Conservation (phyloP, 2,113 vertebrate species). For the Zosterops borbonicus region DNA sequence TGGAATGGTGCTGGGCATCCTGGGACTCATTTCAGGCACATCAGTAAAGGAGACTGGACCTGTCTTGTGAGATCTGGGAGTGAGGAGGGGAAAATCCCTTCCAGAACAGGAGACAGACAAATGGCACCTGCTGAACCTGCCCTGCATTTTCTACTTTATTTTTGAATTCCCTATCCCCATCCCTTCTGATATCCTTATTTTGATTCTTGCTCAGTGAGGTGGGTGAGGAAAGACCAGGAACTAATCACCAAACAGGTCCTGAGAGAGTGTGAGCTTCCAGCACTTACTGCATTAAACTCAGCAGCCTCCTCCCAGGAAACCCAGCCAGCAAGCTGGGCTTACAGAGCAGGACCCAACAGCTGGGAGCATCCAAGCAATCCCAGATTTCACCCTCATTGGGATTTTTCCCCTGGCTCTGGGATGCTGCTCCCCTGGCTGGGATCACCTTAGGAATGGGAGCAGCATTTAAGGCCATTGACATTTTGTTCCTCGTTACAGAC, state of each 20-base stretch:
- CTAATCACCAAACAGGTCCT: no score
- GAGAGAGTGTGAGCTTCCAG: background rate
- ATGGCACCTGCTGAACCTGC: background rate
- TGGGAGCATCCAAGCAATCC: background rate
- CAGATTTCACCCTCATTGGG: background rate
- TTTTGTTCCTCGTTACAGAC: background rate
- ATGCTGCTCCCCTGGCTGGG: background rate
- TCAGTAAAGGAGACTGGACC: accelerated
- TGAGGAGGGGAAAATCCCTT: background rate
- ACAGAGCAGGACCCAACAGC: background rate
- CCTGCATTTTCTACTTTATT: background rate
- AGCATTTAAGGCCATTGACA: background rate
- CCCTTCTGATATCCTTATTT: background rate
- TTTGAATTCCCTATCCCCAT: background rate
- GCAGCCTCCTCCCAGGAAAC: background rate
- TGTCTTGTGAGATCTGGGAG: background rate
- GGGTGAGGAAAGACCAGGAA: background rate
- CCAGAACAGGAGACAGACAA: background rate
- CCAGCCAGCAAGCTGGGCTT: background rate
- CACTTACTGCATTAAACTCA: background rate
- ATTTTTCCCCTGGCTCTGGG: background rate
- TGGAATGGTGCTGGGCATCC: background rate
- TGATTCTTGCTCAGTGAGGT: accelerated
- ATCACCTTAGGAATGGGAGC: background rate
- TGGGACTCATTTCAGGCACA: background rate